phyloP scores from a whole-genome alignment of 2,113 vertebrate species.

The Tragulus kanchil region DNA sequence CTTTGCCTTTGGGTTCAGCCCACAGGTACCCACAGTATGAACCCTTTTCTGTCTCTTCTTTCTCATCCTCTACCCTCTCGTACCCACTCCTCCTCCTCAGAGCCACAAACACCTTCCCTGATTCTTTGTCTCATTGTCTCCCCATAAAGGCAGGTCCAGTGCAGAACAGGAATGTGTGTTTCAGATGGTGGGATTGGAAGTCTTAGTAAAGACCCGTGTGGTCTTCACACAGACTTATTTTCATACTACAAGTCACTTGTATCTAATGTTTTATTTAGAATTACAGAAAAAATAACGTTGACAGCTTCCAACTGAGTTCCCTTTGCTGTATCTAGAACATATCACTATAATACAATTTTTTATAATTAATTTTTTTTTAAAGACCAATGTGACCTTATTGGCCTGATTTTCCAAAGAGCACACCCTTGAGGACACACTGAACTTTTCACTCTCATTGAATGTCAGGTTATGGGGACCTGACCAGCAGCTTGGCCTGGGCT shows the following conservation, averaged over 20 bases:
- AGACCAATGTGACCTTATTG: neutral
- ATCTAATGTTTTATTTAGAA: neutral
- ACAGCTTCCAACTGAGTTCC: neutral
- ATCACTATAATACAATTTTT: neutral
- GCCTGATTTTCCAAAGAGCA: neutral
- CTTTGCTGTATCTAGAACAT: neutral
- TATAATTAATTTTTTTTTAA: neutral
- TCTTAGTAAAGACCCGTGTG: neutral
- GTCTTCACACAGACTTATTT: neutral
- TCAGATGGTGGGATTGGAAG: neutral
- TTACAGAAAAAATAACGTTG: neutral
- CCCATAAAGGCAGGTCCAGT: neutral
- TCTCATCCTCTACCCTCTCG: neutral
- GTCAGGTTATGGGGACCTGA: neutral
- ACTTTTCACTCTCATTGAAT: neutral
- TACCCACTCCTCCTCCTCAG: neutral
- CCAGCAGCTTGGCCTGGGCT: neutral
- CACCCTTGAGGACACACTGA: neutral
- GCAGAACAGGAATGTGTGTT: neutral
- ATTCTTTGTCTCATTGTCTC: neutral
- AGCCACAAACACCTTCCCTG: neutral
- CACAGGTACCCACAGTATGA: neutral
- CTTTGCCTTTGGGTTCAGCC: neutral
- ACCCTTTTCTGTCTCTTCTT: neutral
- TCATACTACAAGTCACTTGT: neutral